phyloP scores from a whole-genome alignment of 2,113 vertebrate genomes.

The Puma concolor region DNA sequence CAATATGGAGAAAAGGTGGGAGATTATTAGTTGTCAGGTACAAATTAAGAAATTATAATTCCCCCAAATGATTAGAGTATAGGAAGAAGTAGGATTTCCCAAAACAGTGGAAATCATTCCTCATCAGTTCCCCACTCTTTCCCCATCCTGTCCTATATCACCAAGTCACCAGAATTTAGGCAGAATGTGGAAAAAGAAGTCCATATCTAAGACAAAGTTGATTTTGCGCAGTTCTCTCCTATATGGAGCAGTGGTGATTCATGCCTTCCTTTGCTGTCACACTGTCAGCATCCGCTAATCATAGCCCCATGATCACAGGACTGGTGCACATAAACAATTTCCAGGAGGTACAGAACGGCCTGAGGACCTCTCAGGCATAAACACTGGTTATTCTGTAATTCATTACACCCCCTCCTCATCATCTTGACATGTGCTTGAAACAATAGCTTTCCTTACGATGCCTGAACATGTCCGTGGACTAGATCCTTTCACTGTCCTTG shows the following conservation, averaged over 20 bases:
- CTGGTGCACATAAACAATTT: conserved; percentile 74
- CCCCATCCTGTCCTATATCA: not conserved
- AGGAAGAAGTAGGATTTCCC: conserved; percentile 20
- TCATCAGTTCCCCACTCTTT: not conserved
- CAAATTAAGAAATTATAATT: conserved; percentile 15
- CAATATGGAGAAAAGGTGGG: not conserved
- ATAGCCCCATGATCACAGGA: conserved; percentile 81
- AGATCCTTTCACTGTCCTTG: conserved; percentile 29
- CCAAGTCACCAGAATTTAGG: not conserved
- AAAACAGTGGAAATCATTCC: conserved; percentile 1
- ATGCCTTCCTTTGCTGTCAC: conserved; percentile 81
- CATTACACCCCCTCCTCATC: conserved; percentile 56
- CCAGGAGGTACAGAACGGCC: conserved; percentile 73
- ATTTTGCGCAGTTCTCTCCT: conserved; percentile 69
- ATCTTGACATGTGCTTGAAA: conserved; percentile 67
- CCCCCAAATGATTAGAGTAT: not conserved
- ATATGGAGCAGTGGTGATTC: conserved; percentile 81
- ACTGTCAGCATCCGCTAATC: conserved; percentile 83
- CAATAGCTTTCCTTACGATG: conserved; percentile 61
- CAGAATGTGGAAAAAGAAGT: conserved; percentile 48
- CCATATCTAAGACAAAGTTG: conserved; percentile 58
- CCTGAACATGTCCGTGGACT: not conserved
- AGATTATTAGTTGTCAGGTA: not conserved
- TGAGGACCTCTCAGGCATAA: conserved; percentile 47
- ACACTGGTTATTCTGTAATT: conserved; percentile 64